Base-by-base conservation (phyloP, 1,140 invertebrate genomes). In the Orchestia grillus region DNA sequence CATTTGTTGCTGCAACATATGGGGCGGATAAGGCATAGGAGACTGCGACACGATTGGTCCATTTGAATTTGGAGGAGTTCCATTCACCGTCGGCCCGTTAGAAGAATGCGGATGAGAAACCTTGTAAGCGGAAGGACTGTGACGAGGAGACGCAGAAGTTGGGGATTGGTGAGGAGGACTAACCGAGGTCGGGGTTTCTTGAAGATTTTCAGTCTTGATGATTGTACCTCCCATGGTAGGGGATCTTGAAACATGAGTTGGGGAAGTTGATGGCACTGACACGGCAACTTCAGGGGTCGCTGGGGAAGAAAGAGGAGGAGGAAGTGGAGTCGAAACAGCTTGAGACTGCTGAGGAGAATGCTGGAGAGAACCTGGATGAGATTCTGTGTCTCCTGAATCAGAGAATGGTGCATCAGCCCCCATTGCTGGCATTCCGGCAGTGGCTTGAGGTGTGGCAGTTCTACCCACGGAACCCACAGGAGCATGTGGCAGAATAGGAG, bases 341-440 rank as follows among this genome's bases (percentile, higher is more conserved):
- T 42, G 43, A 19, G 92, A 94, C 44, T 94, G 92, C 44, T 94
- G 92, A 45, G 92, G 92, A 44, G 92, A 94, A 94, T 94, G 92
- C 40, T 94, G 92, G 44, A 94, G 41, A 19, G 92, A 44, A 45
- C 36, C 36, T 45, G 92, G 92, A 47, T 94, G 43, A 0, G 92
- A 44, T n/a, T 44, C 92, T 4, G 44, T 94, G 44, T 45, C 44
- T 42, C 41, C 36, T 91, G 88, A 42, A 45, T 94, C 92, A n/a
- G 43, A 40, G 44, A 94, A 94, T 45, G 92, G 92, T 6, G 44
- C 92, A 44, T 94, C 92, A 19, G 92, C 92, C 15, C 88, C 88
- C 88, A 94, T 47, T 47, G 92, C 43, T 45, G 92, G 92, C 92
- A 94, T 94, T 28, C 92, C 44, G 23, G 43, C 43, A 11, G 92